Base-by-base conservation (phyloP, 2,797 vertebrate species). In the Taenioides sp. region DNA sequence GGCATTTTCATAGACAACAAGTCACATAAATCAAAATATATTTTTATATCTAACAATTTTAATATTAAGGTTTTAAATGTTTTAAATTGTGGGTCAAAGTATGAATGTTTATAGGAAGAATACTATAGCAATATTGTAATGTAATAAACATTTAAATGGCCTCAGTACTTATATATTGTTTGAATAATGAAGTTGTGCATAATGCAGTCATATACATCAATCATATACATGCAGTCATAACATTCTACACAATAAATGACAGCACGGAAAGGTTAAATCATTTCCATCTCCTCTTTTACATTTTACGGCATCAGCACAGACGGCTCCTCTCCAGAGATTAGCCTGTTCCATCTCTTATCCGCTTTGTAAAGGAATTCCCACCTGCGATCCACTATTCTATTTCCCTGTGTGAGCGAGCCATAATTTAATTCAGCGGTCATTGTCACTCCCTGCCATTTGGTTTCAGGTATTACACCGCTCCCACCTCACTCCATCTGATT, bases 241-340 rank as follows among this genome's bases (percentile, higher is more conserved):
- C 78, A 82, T 71, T 72, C 78, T 68, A 68, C 72, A 72, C 80
- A 75, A 58, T 58, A 25, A 27, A 55, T 55, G 23, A 23, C 52
- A 54, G 2, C 50, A 9, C 17, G 6, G 1, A 54, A 54, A 54
- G 50, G 50, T 54, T 54, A 50, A 50, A 6, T 16, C 52, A 22
- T 55, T 55, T 55, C 52, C n/a, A 11, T 22, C 52, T 25, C 17
- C 55, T 12, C 2, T 57, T 57, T 25, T 25, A 11, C n/a, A 55
- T 12, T 12, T 57, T 57, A 11, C 4, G 4, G 9, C 55, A 57
- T 14, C 22, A 5, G 11, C 23, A 25, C 28, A 31, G 17, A 25
- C 72, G 75, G 82, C 84, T 80, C 77, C 70, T 68, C 34, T 69
- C 76, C 76, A 80, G 80, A 83, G 83, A 87, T 83, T 81, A 83